These are phyloP conservation scores for Bilobella aurantiaca DNA, from an alignment of 1,140 invertebrate species.

Conservation along the genomic window DNA sequence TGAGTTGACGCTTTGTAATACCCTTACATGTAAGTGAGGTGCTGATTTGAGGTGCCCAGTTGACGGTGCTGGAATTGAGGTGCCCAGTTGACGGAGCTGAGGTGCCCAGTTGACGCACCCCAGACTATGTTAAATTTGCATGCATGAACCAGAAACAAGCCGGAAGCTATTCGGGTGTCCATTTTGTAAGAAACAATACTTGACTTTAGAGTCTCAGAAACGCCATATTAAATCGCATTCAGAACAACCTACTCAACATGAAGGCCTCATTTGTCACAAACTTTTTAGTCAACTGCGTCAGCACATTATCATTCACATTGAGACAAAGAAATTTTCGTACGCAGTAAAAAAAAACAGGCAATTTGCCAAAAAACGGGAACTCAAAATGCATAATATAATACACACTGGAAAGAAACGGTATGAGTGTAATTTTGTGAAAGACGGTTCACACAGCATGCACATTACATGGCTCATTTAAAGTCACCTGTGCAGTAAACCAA, in stretches of 20 bases:
- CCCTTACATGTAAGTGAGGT: background rate
- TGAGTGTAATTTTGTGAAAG: background rate
- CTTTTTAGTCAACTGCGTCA: background rate
- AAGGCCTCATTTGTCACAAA: background rate
- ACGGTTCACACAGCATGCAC: background rate
- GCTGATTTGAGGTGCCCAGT: no score
- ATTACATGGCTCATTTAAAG: background rate
- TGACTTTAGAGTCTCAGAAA: background rate
- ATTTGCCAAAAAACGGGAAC: background rate
- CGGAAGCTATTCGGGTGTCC: background rate
- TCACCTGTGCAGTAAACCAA: background rate
- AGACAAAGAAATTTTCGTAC: background rate
- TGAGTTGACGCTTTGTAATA: background rate
- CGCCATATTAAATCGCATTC: background rate
- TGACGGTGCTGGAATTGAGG: no score
- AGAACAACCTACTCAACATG: background rate
- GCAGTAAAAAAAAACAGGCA: background rate
- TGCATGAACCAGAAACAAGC: background rate
- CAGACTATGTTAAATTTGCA: background rate
- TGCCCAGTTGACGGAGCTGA: no score
- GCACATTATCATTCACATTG: background rate
- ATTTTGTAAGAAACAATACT: background rate
- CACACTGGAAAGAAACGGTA: conserved; percentile 2
- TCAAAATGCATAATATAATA: background rate
- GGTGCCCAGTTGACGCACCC: no score